A percentile compares a stretch with the other conserved stretches of the same genome.
These are phyloP conservation scores for Sebastes vulpes DNA, from an alignment of 2,797 vertebrate genomes.

Conservation along the genomic window DNA sequence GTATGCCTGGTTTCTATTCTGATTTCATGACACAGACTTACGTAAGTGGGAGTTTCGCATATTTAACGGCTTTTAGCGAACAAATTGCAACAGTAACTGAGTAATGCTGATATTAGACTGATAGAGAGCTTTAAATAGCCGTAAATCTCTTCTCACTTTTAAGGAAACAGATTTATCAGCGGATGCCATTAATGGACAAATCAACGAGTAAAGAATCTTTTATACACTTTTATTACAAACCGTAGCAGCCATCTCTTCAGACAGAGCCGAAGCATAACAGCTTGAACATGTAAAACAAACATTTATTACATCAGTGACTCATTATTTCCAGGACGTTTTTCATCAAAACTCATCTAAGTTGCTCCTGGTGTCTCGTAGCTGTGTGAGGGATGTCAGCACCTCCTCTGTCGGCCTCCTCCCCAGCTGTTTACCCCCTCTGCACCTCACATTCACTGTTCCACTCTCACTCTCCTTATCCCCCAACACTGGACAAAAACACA, in stretches of 20 bases:
- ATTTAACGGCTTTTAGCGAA: conserved; percentile 38
- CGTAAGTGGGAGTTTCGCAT: conserved; percentile 14
- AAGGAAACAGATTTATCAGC: neutral
- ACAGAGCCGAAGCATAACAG: conserved; percentile 16
- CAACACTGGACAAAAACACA: conserved; percentile 82
- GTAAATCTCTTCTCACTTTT: conserved; percentile 5
- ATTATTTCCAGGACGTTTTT: neutral
- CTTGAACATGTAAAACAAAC: conserved; percentile 25
- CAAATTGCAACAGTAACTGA: conserved; percentile 25
- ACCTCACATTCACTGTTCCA: conserved; percentile 87
- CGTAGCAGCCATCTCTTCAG: neutral
- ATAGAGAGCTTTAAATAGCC: conserved; percentile 43
- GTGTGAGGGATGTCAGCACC: conserved; percentile 81
- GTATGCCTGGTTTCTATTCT: conserved; percentile 55
- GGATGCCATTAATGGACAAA: conserved; percentile 17
- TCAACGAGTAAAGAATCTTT: neutral
- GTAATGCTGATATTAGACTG: conserved; percentile 30
- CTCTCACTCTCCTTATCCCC: conserved; percentile 87
- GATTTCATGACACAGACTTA: conserved; percentile 41
- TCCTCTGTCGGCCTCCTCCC: conserved; percentile 80
- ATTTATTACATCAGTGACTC: conserved; percentile 28
- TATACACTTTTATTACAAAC: conserved; percentile 72
- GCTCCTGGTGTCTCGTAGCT: conserved; percentile 81
- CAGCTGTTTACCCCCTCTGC: conserved; percentile 84
- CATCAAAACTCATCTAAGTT: conserved; percentile 87